Evolutionary conservation across 2,888 invertebrate species (phyloP).

Genomic region (Philhelius pedissequus): DNA sequence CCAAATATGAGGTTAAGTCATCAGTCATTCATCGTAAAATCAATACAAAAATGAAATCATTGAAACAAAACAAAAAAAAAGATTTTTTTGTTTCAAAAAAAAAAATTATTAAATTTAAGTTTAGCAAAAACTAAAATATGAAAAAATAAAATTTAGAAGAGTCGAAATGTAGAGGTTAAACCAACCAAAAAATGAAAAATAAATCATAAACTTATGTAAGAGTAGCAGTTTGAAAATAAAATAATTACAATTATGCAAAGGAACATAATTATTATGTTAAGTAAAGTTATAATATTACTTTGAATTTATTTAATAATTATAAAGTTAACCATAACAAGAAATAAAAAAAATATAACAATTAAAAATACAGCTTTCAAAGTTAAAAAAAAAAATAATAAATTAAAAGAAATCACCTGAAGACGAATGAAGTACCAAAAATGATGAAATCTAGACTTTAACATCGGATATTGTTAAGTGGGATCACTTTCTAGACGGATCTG

Average conservation of each 20-base stretch:
- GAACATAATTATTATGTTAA: constrained; percentile 24
- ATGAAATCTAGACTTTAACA: background rate
- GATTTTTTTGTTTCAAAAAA: constrained; percentile 37
- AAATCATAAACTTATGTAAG: constrained; percentile 48
- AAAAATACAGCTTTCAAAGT: background rate
- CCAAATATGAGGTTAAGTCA: constrained; percentile 65
- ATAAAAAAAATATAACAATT: background rate
- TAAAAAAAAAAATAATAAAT: background rate
- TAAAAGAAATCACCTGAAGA: constrained; percentile 23
- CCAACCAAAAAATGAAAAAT: constrained; percentile 6
- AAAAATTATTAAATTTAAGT: constrained; percentile 44
- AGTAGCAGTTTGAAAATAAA: constrained; percentile 62
- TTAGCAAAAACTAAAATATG: constrained; percentile 15
- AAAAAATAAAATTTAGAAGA: constrained; percentile 49
- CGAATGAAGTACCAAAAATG: constrained; percentile 4
- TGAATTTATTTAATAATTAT: background rate
- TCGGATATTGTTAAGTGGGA: background rate
- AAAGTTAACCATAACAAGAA: background rate
- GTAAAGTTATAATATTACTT: constrained; percentile 19
- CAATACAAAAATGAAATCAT: constrained; percentile 33
- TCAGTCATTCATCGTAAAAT: constrained; percentile 60
- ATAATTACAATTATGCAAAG: background rate
- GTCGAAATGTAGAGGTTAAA: constrained; percentile 66
- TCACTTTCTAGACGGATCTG: background rate
- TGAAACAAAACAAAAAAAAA: constrained; percentile 3